Evolutionary conservation across 1,140 invertebrate genomes (phyloP).

Genomic region (Cecropterus lyciades): DNA sequence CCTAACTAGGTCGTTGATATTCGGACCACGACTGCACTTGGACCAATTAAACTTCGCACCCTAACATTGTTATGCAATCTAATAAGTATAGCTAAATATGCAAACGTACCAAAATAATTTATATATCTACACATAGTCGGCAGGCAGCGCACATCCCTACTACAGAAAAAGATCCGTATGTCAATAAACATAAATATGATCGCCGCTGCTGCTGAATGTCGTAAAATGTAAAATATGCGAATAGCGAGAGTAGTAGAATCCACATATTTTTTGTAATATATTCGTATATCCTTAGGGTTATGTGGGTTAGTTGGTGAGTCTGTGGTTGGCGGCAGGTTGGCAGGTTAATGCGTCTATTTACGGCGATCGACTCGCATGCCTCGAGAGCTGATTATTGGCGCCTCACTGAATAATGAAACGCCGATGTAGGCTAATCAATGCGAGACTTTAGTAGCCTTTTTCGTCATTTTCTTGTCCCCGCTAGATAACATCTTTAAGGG

Average conservation of each 20-base stretch:
- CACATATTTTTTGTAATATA: constrained; percentile 56
- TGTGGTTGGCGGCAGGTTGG: constrained; percentile 40
- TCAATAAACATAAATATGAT: constrained; percentile 16
- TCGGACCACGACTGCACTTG: constrained; percentile 49
- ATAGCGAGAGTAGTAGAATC: constrained; percentile 36
- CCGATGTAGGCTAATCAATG: constrained; percentile 67
- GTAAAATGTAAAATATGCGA: constrained; percentile 30
- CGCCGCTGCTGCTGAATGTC: neutral
- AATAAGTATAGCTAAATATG: constrained; percentile 9
- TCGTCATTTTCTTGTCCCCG: constrained; percentile 39
- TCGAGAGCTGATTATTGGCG: constrained; percentile 65
- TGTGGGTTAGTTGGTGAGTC: constrained; percentile 74
- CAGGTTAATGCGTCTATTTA: constrained; percentile 65
- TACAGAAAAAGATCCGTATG: constrained; percentile 6
- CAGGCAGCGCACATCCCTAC: constrained; percentile 10
- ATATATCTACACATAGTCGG: neutral
- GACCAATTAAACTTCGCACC: constrained; percentile 56
- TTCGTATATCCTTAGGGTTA: constrained; percentile 57
- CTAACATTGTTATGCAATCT: constrained; percentile 28
- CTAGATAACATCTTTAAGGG: constrained; percentile 48
- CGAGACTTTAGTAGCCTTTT: constrained; percentile 52
- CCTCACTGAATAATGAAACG: constrained; percentile 70
- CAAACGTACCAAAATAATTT: neutral
- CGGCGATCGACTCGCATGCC: constrained; percentile 51
- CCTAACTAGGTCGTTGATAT: constrained; percentile 65